Base-by-base conservation (phyloP, 2,113 vertebrate species). In the Cyprinodon tularosa region DNA sequence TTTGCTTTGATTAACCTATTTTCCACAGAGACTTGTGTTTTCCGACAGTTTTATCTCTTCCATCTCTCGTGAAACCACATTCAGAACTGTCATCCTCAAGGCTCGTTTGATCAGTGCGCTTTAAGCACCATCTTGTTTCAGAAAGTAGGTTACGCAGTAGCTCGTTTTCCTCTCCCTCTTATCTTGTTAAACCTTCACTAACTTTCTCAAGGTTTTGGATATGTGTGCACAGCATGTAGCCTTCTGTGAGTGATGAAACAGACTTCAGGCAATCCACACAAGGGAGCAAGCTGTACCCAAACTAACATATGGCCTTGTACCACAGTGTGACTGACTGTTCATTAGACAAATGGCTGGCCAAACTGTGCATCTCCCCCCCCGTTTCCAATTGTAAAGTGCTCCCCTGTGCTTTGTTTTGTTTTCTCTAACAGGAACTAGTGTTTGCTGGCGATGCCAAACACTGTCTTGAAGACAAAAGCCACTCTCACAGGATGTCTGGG, bases 391-490 rank as follows among this genome's bases (percentile, higher is more conserved):
- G 71, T 84, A 88, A 89, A 90, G 88, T 71, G 78, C 87, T 71
- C 45, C 39, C 70, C 81, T 76, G 75, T 48, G 80, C 80, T 71
- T 78, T 71, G 77, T 62, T 91, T 88, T 87, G 85, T 91, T 91
- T 86, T 85, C 79, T 29, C 79, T 29, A 86, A 91, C 87, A 88
- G 91, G 85, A 92, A 90, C 79, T 81, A 62, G 83, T 83, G 79
- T 81, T 90, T 90, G 90, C 85, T 90, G 85, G 83, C 83, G 82
- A 91, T 84, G 77, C 90, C 87, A 90, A 92, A 91, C 86, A 78
- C 71, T 59, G 74, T 72, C 84, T 75, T 72, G 74, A 73, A 91
- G 86, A 92, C 91, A 92, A 93, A 92, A 84, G 81, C 86, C 84
- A 82, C 71, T 90, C 84, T 91, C 75, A 72, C 87, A 74, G 78